Base-by-base conservation (phyloP, 1,140 invertebrate genomes). In the Drosophila truncata region DNA sequence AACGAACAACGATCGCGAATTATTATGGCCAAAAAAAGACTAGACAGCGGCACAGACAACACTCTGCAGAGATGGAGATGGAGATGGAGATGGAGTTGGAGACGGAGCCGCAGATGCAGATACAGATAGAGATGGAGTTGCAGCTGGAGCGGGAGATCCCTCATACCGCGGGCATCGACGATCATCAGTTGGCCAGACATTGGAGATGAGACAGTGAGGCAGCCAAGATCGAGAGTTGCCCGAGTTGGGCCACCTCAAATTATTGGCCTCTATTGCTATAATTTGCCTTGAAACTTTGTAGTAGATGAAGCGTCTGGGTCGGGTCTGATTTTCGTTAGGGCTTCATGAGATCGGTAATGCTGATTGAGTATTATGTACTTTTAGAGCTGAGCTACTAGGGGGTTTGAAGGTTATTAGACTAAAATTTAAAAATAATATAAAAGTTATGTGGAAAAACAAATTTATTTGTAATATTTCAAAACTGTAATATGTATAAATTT, bases 11-110 rank as follows among this genome's bases (percentile, higher is more conserved):
- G 52, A 55, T 55, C 52, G 71, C 71, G 59, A 84, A 79, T 70
- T 78, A 76, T 82, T 86, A 88, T 75, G 64, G 73, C 66, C 74
- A 37, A 62, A 58, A 54, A 62, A 60, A 63, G 63, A 41, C 52
- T 65, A 77, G 74, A 77, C 74, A 16, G 47, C 41, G 42, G 46
- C 62, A 46, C 72, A 57, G 61, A 65, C 46, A 52, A 52, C 46
- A 54, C 29, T 42, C 20, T 9, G 13, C 52, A 70, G 49, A n/a
- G n/a, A 57, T 69, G 37, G 20, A 55, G 41, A 37, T 25, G 23
- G 55, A 44, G 54, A 14, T 25, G 23, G 41, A 29, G 47, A 3
- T 2, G 41, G 23, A 57, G 42, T 8, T 13, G 25, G 18, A 46
- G 42, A 3, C 5, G 13, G 27, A 46, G 42, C 0, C 2, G 8